Conservation (phyloP, 2,113 vertebrate species). For the Leucoraja erinaceus region DNA sequence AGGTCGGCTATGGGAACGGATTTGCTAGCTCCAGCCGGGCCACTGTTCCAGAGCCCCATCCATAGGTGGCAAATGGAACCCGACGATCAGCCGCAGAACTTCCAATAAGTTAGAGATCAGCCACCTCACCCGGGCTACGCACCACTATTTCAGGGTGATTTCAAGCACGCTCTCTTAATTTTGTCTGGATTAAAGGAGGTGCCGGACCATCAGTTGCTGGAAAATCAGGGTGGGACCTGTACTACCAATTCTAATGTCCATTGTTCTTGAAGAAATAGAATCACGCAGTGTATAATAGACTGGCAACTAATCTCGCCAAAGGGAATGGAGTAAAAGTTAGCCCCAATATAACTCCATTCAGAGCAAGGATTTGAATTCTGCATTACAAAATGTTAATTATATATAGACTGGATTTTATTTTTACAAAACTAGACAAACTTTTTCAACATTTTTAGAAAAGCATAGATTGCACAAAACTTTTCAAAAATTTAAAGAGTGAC, state of each 20-base stretch:
- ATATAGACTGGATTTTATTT: slow-evolving; percentile 23
- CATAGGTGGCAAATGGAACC: too few species aligned
- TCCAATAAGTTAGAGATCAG: too few species aligned
- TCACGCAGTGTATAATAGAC: neutral
- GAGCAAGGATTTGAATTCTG: neutral
- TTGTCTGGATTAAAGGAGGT: too few species aligned
- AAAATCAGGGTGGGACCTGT: too few species aligned
- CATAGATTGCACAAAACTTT: neutral
- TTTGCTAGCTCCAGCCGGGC: too few species aligned
- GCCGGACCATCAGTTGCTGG: too few species aligned
- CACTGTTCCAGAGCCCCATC: too few species aligned
- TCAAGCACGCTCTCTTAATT: too few species aligned
- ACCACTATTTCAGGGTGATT: too few species aligned
- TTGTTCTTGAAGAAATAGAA: neutral
- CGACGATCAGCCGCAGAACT: too few species aligned
- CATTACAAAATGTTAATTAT: neutral
- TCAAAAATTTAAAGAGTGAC: slow-evolving; percentile 4
- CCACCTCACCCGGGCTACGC: too few species aligned
- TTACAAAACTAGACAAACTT: slow-evolving; percentile 28
- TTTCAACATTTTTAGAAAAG: slow-evolving; percentile 26
- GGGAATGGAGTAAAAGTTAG: neutral
- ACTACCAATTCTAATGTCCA: neutral
- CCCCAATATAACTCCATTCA: neutral
- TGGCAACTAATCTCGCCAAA: neutral
- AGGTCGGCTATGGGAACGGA: too few species aligned